A percentile compares a stretch with the other conserved stretches of the same genome.
These are phyloP conservation scores for Macrosteles quadrilineatus DNA, from an alignment of 1,140 invertebrate genomes.

Conservation along the genomic window DNA sequence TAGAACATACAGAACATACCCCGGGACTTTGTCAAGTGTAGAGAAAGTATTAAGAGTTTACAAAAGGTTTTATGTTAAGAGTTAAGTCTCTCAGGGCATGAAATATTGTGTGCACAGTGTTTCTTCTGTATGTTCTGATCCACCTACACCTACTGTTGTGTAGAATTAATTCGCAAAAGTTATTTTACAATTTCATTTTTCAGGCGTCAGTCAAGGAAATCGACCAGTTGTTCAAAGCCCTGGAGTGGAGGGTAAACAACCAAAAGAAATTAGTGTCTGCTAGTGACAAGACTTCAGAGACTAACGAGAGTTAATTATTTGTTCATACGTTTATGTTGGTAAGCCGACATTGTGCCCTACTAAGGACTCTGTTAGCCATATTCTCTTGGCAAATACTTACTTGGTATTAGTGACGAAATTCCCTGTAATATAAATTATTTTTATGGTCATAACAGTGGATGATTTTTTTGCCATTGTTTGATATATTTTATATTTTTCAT, in stretches of 20 bases:
- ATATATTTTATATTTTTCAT: too few relatives aligned
- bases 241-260: conserved; percentile 38
- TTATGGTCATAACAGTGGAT: too few relatives aligned
- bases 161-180: conserved; percentile 34
- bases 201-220: conserved; percentile 38
- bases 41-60: too few relatives aligned
- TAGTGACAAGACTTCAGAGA: not conserved
- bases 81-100: too few relatives aligned
- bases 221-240: conserved; percentile 36
- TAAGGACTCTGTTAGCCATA: conserved; percentile 13
- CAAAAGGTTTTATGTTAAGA: too few relatives aligned
- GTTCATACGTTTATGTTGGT: not conserved
- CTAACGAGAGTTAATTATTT: not conserved
- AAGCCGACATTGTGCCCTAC: not conserved
- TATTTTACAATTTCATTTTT: conserved; percentile 24
- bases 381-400: conserved; percentile 8
- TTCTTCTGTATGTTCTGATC: too few relatives aligned
- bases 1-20: too few relatives aligned
- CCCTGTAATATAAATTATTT: too few relatives aligned
- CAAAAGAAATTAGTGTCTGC: conserved; percentile 30
- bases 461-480: too few relatives aligned
- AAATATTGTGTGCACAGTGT: too few relatives aligned
- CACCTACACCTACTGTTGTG: conserved; percentile 37
- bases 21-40: too few relatives aligned
- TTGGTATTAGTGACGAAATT: too few relatives aligned